These are phyloP conservation scores for Ditula angustiorana DNA, from an alignment of 2,888 invertebrate species.

Conservation along the genomic window DNA sequence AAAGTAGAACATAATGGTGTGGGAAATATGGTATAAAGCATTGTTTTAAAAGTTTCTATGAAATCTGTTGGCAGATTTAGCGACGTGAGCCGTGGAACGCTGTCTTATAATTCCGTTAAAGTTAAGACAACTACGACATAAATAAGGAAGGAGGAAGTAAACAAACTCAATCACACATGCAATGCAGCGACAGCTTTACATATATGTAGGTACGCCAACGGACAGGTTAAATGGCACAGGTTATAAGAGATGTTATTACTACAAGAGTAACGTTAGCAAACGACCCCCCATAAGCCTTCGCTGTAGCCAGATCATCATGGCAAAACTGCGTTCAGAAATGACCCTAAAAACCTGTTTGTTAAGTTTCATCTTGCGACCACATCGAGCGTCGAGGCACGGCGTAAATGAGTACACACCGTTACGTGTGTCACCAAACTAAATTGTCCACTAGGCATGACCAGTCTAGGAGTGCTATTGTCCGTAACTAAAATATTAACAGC, in stretches of 20 bases:
- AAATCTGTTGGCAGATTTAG: constrained; percentile 15
- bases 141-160: not conserved
- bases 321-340: constrained; percentile 43
- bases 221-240: constrained; percentile 44
- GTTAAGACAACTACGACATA: not conserved
- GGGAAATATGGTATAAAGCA: constrained; percentile 35
- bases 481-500: constrained; percentile 43
- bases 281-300: constrained; percentile 67
- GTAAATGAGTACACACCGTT: constrained; percentile 77
- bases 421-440: constrained; percentile 74
- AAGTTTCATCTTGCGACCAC: constrained; percentile 49
- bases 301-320: constrained; percentile 52
- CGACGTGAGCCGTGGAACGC: not conserved
- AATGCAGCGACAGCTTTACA: not conserved
- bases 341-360: constrained; percentile 47
- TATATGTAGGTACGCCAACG: not conserved
- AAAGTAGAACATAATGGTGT: constrained; percentile 35
- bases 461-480: constrained; percentile 58
- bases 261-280: constrained; percentile 70
- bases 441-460: constrained; percentile 60
- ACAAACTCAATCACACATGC: not conserved
- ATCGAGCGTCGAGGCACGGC: constrained; percentile 44
- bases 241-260: constrained; percentile 55
- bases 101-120: not conserved
- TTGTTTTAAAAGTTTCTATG: constrained; percentile 35